Conservation (phyloP, 2,797 vertebrate species). For the Sylvia borin region DNA sequence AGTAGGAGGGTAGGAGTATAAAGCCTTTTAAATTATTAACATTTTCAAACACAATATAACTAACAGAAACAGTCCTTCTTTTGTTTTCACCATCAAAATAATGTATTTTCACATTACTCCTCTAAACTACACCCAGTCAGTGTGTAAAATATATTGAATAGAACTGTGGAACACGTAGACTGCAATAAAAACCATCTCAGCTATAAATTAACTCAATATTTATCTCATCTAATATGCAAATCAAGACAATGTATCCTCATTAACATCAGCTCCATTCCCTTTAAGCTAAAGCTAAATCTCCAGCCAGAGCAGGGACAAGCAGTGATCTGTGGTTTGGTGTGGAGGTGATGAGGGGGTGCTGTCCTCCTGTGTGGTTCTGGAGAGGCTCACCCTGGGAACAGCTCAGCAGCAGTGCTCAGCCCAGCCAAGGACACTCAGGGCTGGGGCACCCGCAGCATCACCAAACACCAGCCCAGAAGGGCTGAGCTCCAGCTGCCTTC, state of each 20-base stretch:
- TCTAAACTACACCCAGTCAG: conserved; percentile 12
- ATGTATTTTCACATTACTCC: conserved; percentile 33
- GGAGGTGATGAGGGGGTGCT: conserved; percentile 61
- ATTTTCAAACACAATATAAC: neutral
- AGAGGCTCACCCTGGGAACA: conserved; percentile 22
- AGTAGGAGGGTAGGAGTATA: neutral
- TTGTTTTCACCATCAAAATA: conserved; percentile 5
- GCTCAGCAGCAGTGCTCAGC: neutral
- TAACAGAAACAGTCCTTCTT: neutral
- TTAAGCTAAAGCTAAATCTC: conserved; percentile 74
- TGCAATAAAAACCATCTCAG: conserved; percentile 70
- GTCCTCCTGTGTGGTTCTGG: conserved; percentile 36
- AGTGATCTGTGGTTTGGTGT: conserved; percentile 40
- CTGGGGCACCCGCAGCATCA: neutral
- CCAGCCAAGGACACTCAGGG: neutral
- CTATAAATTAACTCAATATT: conserved; percentile 81
- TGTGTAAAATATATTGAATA: conserved; percentile 42
- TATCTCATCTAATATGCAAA: conserved; percentile 83
- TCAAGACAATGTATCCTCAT: conserved; percentile 74
- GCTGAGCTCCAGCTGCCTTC: neutral
- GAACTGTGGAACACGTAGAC: conserved; percentile 44
- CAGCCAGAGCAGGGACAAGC: conserved; percentile 40
- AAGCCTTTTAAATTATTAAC: neutral
- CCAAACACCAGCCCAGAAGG: neutral
- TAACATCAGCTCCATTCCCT: conserved; percentile 72